phyloP scores from a whole-genome alignment of 1,140 invertebrate species.

The Anagrus nilaparvatae region DNA sequence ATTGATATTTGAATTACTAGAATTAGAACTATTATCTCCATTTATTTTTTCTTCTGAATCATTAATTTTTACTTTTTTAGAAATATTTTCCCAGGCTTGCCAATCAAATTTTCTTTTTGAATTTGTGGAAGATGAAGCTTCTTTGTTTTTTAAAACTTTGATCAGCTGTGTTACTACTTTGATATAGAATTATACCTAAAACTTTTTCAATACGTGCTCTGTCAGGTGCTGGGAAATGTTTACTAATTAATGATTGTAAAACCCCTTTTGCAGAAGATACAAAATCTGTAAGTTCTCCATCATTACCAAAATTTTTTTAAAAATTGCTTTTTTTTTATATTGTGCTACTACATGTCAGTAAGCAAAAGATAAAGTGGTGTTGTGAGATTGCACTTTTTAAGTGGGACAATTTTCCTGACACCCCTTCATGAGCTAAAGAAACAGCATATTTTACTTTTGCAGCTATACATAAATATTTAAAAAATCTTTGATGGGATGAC shows the following conservation, averaged over 20 bases:
- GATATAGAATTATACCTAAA: too few relatives aligned
- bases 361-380: conserved; percentile 93
- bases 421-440: conserved; percentile 73
- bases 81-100: too few relatives aligned
- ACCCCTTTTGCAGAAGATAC: conserved; percentile 98
- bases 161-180: too few relatives aligned
- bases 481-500: conserved; percentile 98
- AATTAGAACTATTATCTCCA: conserved; percentile 45
- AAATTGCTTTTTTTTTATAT: conserved; percentile 95
- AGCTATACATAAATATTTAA: conserved; percentile 98
- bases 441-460: conserved; percentile 88
- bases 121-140: not conserved
- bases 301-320: conserved; percentile 89
- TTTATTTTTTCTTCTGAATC: conserved; percentile 44
- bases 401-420: too few relatives aligned
- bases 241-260: conserved; percentile 88
- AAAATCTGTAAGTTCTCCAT: conserved; percentile 97
- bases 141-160: not conserved
- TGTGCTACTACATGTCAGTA: conserved; percentile 96
- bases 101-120: too few relatives aligned
- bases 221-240: conserved; percentile 94
- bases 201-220: conserved; percentile 63
- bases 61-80: conserved; percentile 18
- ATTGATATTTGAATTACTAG: too few relatives aligned
- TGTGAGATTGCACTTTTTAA: too few relatives aligned